Percentiles rank a stretch among this genome's conserved stretches.
These are phyloP conservation scores for Dinomys branickii DNA, from an alignment of 2,113 vertebrate species.

Conservation along the genomic window DNA sequence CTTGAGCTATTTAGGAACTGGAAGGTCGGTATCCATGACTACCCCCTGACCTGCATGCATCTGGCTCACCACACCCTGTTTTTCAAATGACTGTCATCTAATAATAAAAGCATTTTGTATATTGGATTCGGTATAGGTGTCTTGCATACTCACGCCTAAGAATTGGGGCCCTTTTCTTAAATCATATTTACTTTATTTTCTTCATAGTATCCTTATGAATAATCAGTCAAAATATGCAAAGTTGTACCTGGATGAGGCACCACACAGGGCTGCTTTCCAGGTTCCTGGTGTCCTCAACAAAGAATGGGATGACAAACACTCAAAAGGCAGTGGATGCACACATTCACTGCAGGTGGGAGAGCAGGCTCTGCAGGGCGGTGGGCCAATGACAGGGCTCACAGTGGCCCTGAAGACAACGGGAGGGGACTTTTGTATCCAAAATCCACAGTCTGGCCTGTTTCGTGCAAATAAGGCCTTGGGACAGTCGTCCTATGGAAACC, in stretches of 20 bases:
- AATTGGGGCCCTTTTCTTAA: background rate
- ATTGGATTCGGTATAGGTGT: background rate
- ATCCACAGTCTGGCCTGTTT: background rate
- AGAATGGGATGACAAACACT: background rate
- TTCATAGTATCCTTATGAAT: background rate
- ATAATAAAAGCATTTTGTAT: background rate
- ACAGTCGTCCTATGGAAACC: background rate
- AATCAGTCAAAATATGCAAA: background rate
- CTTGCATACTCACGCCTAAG: background rate
- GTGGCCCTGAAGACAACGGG: background rate
- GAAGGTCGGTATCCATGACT: background rate
- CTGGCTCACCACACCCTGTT: background rate
- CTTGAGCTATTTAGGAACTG: background rate
- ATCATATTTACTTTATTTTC: background rate
- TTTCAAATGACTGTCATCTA: background rate
- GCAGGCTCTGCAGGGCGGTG: background rate
- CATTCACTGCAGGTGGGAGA: background rate
- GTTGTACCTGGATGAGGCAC: background rate
- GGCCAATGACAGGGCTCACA: background rate
- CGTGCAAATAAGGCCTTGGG: background rate
- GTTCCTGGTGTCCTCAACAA: background rate
- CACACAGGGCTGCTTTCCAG: background rate
- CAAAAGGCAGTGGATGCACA: background rate
- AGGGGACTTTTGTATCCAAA: background rate
- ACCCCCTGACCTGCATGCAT: background rate